Evolutionary conservation across 2,888 invertebrate species (phyloP).

Genomic region (Ormia ochracea): DNA sequence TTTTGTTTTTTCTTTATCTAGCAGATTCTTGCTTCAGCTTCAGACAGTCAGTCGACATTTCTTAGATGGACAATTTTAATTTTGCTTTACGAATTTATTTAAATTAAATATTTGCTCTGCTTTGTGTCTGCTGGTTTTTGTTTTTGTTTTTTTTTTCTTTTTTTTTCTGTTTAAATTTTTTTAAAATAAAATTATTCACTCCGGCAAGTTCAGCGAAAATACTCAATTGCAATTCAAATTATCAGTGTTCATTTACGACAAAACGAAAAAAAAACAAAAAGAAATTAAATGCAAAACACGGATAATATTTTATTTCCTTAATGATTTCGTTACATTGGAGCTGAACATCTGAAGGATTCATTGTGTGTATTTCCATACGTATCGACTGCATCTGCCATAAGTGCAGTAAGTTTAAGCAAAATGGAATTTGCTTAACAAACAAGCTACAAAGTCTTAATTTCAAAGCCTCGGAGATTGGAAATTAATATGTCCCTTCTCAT

Average conservation of each 20-base stretch:
- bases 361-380: no score
- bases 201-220: constrained; percentile 1
- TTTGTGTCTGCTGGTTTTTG: neutral
- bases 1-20: neutral
- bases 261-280: neutral
- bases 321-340: no score
- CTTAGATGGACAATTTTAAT: no score
- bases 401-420: no score
- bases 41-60: constrained; percentile 41
- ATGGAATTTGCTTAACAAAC: no score
- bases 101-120: constrained; percentile 2
- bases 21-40: neutral
- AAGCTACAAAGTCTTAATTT: no score
- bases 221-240: neutral
- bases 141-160: neutral
- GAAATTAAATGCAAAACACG: no score
- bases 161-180: neutral
- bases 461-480: no score
- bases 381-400: no score
- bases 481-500: no score
- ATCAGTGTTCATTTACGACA: neutral
- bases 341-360: no score
- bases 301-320: no score
- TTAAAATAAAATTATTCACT: neutral
- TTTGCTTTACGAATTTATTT: neutral